A percentile compares a stretch with the other conserved stretches of the same genome.
Conservation (phyloP, 2,797 vertebrate genomes). For the Crenichthys baileyi region DNA sequence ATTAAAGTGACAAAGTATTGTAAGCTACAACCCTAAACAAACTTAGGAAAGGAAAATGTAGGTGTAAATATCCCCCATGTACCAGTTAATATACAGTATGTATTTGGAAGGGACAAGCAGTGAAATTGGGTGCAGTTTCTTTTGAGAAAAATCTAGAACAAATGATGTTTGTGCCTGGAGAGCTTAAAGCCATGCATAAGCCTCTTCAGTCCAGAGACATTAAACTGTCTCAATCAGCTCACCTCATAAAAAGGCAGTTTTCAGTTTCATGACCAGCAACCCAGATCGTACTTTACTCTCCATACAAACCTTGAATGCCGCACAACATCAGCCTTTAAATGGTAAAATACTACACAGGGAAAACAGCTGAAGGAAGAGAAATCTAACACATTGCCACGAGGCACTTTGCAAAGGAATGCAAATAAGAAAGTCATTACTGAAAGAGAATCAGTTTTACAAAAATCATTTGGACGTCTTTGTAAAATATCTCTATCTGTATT, state of each 20-base stretch:
- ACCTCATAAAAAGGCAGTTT: conserved; percentile 5
- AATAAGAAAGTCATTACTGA: neutral
- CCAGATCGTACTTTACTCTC: neutral
- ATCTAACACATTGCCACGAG: neutral
- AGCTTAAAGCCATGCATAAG: neutral
- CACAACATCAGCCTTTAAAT: neutral
- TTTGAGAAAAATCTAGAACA: neutral
- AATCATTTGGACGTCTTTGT: neutral
- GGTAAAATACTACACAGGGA: neutral
- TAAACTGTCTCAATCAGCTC: conserved; percentile 1
- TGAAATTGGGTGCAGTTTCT: neutral
- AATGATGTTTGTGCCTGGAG: neutral
- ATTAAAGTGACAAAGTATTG: neutral
- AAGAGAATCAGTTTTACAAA: neutral
- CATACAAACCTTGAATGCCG: neutral
- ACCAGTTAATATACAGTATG: neutral
- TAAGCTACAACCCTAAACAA: neutral
- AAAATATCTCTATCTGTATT: neutral
- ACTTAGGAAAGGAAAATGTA: neutral
- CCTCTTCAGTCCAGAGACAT: neutral
- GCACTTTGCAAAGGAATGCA: neutral
- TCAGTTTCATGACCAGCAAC: neutral
- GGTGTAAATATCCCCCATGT: neutral
- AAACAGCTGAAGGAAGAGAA: neutral
- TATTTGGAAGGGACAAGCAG: neutral